Conservation (phyloP, 2,797 vertebrate genomes). For the Cetoscarus ocellatus region DNA sequence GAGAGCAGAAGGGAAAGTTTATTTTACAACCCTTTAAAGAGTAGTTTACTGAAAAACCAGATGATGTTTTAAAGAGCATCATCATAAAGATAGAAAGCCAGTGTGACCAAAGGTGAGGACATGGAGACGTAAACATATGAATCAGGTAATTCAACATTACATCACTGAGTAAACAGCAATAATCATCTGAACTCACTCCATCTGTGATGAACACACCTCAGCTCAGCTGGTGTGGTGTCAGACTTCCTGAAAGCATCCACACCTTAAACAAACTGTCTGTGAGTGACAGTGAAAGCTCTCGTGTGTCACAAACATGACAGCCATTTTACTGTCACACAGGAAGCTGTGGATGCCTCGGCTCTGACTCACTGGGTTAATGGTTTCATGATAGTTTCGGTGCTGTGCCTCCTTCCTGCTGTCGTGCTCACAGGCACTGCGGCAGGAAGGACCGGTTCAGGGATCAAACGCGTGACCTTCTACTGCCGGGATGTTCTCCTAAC, state of each 20-base stretch:
- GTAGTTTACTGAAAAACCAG: too few relatives aligned
- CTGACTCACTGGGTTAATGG: slow-evolving; percentile 36
- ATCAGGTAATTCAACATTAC: not conserved
- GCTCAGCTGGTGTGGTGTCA: slow-evolving; percentile 7
- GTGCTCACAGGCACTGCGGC: slow-evolving; percentile 31
- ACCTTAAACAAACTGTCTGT: slow-evolving; percentile 39
- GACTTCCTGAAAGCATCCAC: slow-evolving; percentile 1
- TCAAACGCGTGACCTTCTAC: slow-evolving; percentile 45
- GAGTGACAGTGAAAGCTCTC: not conserved
- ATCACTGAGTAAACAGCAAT: not conserved
- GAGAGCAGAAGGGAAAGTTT: too few relatives aligned
- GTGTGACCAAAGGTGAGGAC: not conserved
- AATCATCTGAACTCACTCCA: not conserved
- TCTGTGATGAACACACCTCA: not conserved
- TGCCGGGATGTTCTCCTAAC: slow-evolving; percentile 47
- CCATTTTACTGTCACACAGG: slow-evolving; percentile 11
- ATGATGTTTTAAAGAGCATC: too few relatives aligned
- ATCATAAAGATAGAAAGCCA: not conserved
- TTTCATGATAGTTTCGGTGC: slow-evolving; percentile 14
- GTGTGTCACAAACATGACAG: not conserved
- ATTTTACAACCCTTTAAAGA: too few relatives aligned
- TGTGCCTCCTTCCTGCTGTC: slow-evolving; percentile 13
- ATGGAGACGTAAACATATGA: not conserved
- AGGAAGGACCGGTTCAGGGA: slow-evolving; percentile 23
- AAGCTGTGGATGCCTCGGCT: not conserved